Percentiles rank a stretch among this genome's conserved stretches.
phyloP scores from a whole-genome alignment of 2,113 vertebrate genomes.

The Rhinogobius similis region DNA sequence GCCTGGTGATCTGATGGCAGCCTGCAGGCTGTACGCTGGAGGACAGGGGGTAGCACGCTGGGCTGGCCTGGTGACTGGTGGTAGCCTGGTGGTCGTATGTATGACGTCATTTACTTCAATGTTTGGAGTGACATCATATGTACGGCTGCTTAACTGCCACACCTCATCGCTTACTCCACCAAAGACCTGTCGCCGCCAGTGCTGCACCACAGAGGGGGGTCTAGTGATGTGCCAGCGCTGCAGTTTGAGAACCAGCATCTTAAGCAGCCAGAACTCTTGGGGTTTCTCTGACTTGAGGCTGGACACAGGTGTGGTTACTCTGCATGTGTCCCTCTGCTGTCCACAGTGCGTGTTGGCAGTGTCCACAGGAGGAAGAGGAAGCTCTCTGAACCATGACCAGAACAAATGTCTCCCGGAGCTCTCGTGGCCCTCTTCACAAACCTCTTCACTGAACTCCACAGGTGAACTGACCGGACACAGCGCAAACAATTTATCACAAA shows the following conservation, averaged over 20 bases:
- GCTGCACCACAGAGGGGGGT: too few species aligned
- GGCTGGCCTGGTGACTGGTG: slow-evolving; percentile 65
- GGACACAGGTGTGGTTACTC: too few species aligned
- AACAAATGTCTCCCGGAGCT: slow-evolving; percentile 69
- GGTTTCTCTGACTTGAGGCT: too few species aligned
- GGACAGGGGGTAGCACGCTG: too few species aligned
- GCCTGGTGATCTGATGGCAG: too few species aligned
- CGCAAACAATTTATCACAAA: too few species aligned
- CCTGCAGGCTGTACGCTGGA: too few species aligned
- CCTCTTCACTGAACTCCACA: not conserved
- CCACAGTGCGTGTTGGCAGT: slow-evolving; percentile 55
- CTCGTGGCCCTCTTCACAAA: slow-evolving; percentile 13
- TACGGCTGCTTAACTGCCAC: slow-evolving; percentile 96
- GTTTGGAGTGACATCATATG: slow-evolving; percentile 98
- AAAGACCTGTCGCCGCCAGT: too few species aligned
- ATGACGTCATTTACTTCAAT: slow-evolving; percentile 95
- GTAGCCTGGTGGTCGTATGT: slow-evolving; percentile 96
- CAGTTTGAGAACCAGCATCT: too few species aligned
- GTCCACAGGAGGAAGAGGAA: slow-evolving; percentile 34
- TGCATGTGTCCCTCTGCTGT: slow-evolving; percentile 24
- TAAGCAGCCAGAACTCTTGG: too few species aligned
- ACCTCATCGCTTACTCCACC: slow-evolving; percentile 72
- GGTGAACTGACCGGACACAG: not conserved
- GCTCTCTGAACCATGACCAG: slow-evolving; percentile 53
- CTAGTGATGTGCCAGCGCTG: too few species aligned